These are phyloP conservation scores for Luscinia megarhynchos DNA, from an alignment of 2,797 vertebrate species.

Conservation along the genomic window DNA sequence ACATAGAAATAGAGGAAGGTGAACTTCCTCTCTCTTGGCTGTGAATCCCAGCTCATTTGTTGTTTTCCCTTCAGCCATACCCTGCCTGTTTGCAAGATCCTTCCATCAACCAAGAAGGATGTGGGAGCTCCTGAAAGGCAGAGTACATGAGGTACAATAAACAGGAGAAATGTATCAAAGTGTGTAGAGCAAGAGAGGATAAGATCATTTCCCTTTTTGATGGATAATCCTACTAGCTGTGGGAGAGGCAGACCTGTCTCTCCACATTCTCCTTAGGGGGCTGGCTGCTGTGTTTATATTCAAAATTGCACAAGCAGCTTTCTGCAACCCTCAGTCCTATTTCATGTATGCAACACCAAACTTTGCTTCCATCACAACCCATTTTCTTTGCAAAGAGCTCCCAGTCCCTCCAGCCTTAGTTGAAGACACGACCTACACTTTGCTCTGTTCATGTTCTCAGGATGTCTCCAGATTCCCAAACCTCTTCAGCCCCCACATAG, in stretches of 20 bases:
- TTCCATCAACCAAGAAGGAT: neutral
- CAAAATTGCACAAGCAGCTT: neutral
- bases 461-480: neutral
- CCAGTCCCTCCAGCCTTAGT: neutral
- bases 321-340: neutral
- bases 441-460: neutral
- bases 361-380: neutral
- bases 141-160: neutral
- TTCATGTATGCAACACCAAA: neutral
- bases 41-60: neutral
- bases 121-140: neutral
- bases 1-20: neutral
- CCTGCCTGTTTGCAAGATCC: neutral
- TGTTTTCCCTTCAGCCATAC: neutral
- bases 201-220: neutral
- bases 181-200: neutral
- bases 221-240: neutral
- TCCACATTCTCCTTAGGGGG: neutral
- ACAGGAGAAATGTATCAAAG: neutral
- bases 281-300: neutral
- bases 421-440: neutral
- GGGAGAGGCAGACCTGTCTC: neutral
- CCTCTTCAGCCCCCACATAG: neutral
- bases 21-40: neutral
- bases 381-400: neutral